Conservation (phyloP, 2,797 vertebrate genomes). For the Manis crassicaudata region DNA sequence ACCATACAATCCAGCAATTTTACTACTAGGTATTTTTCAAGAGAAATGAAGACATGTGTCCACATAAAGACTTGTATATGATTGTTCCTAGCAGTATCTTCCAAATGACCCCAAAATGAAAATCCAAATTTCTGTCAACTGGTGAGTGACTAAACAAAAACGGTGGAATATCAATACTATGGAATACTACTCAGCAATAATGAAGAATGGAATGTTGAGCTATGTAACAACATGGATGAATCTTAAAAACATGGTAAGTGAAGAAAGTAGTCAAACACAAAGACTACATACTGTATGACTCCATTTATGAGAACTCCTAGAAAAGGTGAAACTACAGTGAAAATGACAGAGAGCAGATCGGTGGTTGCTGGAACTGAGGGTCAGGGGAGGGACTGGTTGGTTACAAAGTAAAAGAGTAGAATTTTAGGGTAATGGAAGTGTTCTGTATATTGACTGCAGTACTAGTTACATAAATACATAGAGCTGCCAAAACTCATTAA, state of each 20-base stretch:
- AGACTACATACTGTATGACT: too few species aligned
- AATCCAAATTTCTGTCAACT: neutral
- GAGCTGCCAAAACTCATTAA: neutral
- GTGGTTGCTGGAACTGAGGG: neutral
- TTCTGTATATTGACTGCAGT: rapidly evolving
- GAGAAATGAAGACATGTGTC: neutral
- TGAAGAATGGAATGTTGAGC: neutral
- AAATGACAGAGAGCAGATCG: neutral
- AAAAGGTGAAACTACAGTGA: neutral
- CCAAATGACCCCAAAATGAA: neutral
- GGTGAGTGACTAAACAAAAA: neutral
- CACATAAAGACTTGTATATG: neutral
- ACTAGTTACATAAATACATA: too few species aligned
- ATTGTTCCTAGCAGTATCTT: neutral
- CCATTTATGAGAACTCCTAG: neutral
- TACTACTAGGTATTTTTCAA: neutral
- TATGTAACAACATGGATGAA: rapidly evolving
- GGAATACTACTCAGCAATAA: neutral
- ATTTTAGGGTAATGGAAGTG: neutral
- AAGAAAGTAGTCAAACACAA: neutral
- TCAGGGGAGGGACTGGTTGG: neutral
- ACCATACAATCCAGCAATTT: neutral
- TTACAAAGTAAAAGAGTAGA: neutral
- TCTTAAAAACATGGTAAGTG: neutral
- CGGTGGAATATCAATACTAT: neutral